Evolutionary conservation across 2,797 vertebrate species (phyloP).

Genomic region (Eulemur mongoz): DNA sequence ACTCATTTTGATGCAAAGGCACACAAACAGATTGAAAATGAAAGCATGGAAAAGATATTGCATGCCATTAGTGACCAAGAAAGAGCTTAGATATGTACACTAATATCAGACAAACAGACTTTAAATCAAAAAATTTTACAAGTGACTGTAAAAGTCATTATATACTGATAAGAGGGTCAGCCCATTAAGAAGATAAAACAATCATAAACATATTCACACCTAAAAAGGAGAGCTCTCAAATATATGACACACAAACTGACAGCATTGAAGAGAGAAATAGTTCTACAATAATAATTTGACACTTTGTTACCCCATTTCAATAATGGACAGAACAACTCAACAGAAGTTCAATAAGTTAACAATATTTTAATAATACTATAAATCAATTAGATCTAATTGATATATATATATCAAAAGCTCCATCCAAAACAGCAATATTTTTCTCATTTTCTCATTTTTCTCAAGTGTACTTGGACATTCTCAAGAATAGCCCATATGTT

Average conservation of each 20-base stretch:
- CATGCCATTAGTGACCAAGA: background rate
- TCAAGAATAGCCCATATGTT: background rate
- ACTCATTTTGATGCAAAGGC: background rate
- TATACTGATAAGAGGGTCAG: background rate
- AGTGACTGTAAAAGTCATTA: background rate
- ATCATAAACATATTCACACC: background rate
- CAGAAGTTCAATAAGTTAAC: background rate
- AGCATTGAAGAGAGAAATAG: background rate
- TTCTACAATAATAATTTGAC: background rate
- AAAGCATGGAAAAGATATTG: background rate
- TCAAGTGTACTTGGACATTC: background rate
- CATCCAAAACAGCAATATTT: background rate
- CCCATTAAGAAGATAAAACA: background rate
- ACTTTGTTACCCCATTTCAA: background rate
- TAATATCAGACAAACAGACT: background rate
- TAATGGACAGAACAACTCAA: background rate
- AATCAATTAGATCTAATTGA: background rate
- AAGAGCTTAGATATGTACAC: background rate
- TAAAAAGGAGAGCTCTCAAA: background rate
- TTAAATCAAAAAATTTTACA: background rate
- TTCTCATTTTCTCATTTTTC: background rate
- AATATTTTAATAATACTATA: background rate
- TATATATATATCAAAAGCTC: background rate
- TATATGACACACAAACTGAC: background rate
- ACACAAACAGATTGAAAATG: background rate